Evolutionary conservation across 2,888 invertebrate genomes (phyloP).

Genomic region (Drosophila merina): DNA sequence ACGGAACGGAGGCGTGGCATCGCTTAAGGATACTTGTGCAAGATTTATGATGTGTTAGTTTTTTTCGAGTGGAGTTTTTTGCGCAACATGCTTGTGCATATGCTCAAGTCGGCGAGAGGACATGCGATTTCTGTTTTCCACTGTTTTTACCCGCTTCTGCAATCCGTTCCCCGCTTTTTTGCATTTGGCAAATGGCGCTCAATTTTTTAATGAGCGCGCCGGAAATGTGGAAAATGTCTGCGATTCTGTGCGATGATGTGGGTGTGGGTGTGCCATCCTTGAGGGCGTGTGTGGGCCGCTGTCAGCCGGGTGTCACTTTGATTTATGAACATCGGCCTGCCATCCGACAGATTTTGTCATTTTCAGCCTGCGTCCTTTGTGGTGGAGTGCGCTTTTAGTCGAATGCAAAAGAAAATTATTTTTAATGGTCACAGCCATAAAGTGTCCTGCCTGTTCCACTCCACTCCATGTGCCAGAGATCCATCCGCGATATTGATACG

Average conservation of each 20-base stretch:
- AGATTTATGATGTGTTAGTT: conserved; percentile 76
- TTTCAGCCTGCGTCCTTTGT: conserved; percentile 41
- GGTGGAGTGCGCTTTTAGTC: conserved; percentile 46
- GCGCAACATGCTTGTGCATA: conserved; percentile 66
- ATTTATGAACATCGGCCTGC: conserved; percentile 64
- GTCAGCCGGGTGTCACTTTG: conserved; percentile 56
- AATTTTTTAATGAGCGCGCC: conserved; percentile 74
- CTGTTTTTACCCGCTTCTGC: conserved; percentile 6
- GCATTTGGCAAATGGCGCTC: conserved; percentile 70
- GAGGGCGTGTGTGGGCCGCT: background rate
- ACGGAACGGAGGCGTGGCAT: conserved; percentile 31
- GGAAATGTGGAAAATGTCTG: conserved; percentile 57
- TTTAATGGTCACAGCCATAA: conserved; percentile 57
- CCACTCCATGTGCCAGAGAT: conserved; percentile 1
- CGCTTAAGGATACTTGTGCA: conserved; percentile 74
- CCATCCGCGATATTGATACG: conserved; percentile 46
- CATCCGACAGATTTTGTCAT: conserved; percentile 62
- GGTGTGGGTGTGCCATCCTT: background rate
- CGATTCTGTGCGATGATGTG: conserved; percentile 1
- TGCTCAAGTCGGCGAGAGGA: conserved; percentile 39
- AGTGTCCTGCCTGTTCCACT: conserved; percentile 28
- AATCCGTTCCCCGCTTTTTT: background rate
- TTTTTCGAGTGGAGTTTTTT: conserved; percentile 61
- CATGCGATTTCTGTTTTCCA: conserved; percentile 64
- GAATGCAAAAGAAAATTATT: conserved; percentile 51